Evolutionary conservation across 2,888 invertebrate species (phyloP), one percentile per base, ranked within the genome.

Genomic region (Clivina fossor): DNA sequence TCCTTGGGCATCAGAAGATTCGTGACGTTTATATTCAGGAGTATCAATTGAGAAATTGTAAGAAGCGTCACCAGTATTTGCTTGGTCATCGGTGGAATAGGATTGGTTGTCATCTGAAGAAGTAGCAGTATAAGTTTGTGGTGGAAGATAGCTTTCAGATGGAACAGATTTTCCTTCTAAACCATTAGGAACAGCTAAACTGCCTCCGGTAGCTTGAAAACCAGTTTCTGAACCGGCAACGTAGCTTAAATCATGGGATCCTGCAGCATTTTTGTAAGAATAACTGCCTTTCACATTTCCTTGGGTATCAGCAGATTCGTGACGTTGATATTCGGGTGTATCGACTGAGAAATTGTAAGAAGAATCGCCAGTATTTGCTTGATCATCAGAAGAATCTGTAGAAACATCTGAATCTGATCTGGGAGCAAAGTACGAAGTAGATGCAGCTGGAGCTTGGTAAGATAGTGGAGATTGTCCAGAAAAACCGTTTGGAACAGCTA

Each of bases 11-110:
- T 68, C 68, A 1, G 67, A 61, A n/a, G 61, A 53, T 59, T 70
- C 69, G 2, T 62, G 58, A 13, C 66, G 57, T 48, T 60, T 61
- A 47, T 67, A 66, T 35, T 64, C 64, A 24, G 61, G 65, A 7
- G 68, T 65, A 41, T 66, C 62, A 37, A 65, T 61, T 9, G 58
- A 37, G 54, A 70, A 70, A 19, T 59, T 60, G 56, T 71, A 70
- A 3, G 70, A 69, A 20, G 63, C 65, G 59, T 69, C 68, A 3
- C 60, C 61, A n/a, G 61, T 56, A 15, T 57, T 51, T 0, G 60
- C 20, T 44, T 59, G 58, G 33, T 53, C 55, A 44, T 57, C 58
- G 47, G 47, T 33, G 13, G 40, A 28, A 7, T 35, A 41, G 19
- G 24, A 8, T 5, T 2, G 5, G n/a, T 51, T 11, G 4, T 13